Evolutionary conservation across 2,113 vertebrate genomes (phyloP).

Genomic region (Melanocharis versteri): DNA sequence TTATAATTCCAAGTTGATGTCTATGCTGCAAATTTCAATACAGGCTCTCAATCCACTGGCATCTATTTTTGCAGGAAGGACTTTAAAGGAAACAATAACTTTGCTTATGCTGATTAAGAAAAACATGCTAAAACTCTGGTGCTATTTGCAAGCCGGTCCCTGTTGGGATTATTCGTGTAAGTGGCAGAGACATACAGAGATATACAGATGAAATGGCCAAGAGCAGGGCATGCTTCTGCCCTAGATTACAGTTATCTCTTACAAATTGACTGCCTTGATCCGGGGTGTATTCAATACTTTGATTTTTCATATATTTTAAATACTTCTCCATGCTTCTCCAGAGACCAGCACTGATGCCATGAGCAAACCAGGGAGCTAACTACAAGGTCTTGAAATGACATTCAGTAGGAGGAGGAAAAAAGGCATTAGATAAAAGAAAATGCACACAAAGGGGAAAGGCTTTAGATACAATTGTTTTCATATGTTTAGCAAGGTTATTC

Average conservation of each 20-base stretch:
- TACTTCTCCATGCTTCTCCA: accelerated
- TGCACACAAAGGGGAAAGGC: neutral
- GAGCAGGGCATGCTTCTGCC: neutral
- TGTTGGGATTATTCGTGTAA: neutral
- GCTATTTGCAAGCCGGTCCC: neutral
- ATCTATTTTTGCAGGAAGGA: neutral
- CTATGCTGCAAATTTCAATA: neutral
- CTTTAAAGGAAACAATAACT: neutral
- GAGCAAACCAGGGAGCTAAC: neutral
- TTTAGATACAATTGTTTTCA: neutral
- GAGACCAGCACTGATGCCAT: neutral
- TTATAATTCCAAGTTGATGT: neutral
- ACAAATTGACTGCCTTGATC: neutral
- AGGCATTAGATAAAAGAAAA: neutral
- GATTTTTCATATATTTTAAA: neutral
- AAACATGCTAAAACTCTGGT: neutral
- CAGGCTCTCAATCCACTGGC: neutral
- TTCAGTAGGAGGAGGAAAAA: neutral
- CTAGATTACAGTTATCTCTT: neutral
- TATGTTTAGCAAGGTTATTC: neutral
- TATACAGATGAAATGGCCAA: neutral
- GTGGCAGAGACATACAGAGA: neutral
- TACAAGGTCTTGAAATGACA: neutral
- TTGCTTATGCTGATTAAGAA: neutral
- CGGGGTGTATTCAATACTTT: neutral